A percentile compares a stretch with the other conserved stretches of the same genome.
phyloP scores from a whole-genome alignment of 2,113 vertebrate species.

The Oryzias woworae region DNA sequence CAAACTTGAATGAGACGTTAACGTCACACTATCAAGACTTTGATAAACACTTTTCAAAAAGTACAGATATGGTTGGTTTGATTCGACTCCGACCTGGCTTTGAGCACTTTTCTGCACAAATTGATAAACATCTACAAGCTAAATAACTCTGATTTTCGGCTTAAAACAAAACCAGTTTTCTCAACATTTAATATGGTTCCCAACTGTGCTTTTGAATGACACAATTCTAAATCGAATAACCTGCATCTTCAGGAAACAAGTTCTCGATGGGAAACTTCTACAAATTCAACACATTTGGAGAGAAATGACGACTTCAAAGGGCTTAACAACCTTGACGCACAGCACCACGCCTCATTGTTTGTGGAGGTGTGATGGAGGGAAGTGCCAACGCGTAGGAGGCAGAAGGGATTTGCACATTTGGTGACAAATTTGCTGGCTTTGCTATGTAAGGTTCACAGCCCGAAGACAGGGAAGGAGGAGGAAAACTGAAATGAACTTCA shows the following conservation, averaged over 20 bases:
- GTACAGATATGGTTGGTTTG: background rate
- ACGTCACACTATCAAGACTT: slow-evolving; percentile 2
- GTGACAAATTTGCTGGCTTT: slow-evolving; percentile 17
- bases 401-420: slow-evolving; percentile 28
- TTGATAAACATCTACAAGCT: no score
- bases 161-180: no score
- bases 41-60: background rate
- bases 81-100: no score
- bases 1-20: slow-evolving; percentile 5
- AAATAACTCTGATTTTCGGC: no score
- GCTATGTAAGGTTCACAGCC: slow-evolving; percentile 7
- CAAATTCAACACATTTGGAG: background rate
- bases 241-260: no score
- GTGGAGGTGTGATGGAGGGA: slow-evolving; percentile 15
- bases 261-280: background rate
- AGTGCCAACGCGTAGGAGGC: slow-evolving; percentile 17
- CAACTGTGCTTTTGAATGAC: no score
- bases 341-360: slow-evolving; percentile 6
- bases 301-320: background rate
- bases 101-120: background rate
- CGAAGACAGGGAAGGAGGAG: slow-evolving; percentile 19
- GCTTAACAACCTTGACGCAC: background rate
- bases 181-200: no score
- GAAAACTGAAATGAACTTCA: slow-evolving; percentile 15
- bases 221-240: no score